Percentiles rank a stretch among this genome's conserved stretches.
Conservation (phyloP, 1,140 invertebrate species). For the Saccostrea glomerata region DNA sequence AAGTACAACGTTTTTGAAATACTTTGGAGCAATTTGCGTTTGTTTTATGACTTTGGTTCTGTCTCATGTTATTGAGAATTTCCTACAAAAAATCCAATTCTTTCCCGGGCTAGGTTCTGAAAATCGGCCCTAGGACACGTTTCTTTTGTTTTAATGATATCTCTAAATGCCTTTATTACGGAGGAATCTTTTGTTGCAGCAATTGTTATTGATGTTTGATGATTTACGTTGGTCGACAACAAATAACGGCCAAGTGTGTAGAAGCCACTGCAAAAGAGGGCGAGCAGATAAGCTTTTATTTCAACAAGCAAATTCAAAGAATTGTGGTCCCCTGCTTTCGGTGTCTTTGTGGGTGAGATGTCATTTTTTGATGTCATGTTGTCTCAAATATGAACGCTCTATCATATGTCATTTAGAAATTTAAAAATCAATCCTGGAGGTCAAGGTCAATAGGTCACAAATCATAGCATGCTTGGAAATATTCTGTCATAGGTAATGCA, state of each 20-base stretch:
- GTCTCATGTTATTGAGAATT: constrained; percentile 33
- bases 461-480: too few relatives aligned
- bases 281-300: neutral
- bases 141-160: constrained; percentile 30
- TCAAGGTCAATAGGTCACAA: too few relatives aligned
- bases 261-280: neutral
- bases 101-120: neutral
- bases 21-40: constrained; percentile 1
- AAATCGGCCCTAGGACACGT: neutral
- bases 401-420: too few relatives aligned
- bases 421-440: too few relatives aligned
- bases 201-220: constrained; percentile 3
- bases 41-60: neutral
- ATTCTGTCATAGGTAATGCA: too few relatives aligned
- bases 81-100: neutral
- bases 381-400: too few relatives aligned
- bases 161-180: constrained; percentile 27
- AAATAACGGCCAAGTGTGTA: neutral
- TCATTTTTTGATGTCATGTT: too few relatives aligned
- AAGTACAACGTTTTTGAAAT: constrained; percentile 13
- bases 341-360: too few relatives aligned
- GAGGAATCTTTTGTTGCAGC: neutral
- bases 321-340: too few relatives aligned
- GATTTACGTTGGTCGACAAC: neutral
- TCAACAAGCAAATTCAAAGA: too few relatives aligned